Evolutionary conservation across 2,797 vertebrate species (phyloP), one percentile per base, ranked within the genome.

Genomic region (Enteromius paludinosus): DNA sequence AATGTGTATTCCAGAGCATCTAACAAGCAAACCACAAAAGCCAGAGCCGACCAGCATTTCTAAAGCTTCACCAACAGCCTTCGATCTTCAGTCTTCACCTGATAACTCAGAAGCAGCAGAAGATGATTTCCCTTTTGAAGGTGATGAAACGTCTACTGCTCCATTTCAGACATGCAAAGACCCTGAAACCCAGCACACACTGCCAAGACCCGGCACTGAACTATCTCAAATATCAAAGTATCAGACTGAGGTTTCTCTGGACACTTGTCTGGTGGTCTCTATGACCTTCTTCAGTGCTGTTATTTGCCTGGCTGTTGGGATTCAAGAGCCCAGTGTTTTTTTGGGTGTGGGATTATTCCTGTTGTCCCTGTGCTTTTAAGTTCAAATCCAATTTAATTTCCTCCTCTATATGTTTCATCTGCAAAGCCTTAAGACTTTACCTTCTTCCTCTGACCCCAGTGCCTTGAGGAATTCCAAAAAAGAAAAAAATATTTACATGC

Each of bases 391-490:
- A 20, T 25, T 47, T 45, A 43, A 12, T 56, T 82, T 82, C 66
- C 15, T 23, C 73, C 6, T 35, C 20, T 66, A 66, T 78, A 20
- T 6, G 1, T 72, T 81, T 28, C 28, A 64, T 45, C 15, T 56
- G 6, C 61, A 78, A 73, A 82, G 17, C 35, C 73, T 70, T 38
- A 80, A 84, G 52, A 64, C 23, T 28, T 78, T 12, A 68, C 85
- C 38, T 82, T 83, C 68, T 76, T 61, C 64, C 25, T 82, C 33
- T 70, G 59, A 81, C 35, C 68, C 0, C 90, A 93, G 93, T 94
- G 93, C 93, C 93, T 94, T 93, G 78, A 81, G 87, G 83, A 92
- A 90, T 89, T 89, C 86, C 83, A 84, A 88, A 41, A 41, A 87
- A 59, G 56, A 74, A 61, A 7, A 85, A 84, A 88, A 35, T 4